Base-by-base conservation (phyloP, 1,140 invertebrate genomes). In the Caenorhabditis elegans region DNA sequence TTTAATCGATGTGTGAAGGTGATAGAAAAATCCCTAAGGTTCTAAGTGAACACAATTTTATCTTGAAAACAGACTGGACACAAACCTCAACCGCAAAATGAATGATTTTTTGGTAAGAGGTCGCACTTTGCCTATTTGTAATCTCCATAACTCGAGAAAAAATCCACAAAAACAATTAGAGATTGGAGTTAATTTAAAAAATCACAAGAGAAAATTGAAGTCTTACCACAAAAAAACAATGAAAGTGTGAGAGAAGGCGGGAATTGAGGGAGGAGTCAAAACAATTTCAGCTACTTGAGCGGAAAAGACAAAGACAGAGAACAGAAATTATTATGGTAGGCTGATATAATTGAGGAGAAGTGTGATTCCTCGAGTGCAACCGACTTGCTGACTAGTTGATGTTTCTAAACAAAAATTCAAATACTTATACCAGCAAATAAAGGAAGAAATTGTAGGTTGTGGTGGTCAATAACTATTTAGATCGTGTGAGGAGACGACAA, bases 91-190 rank as follows among this genome's bases (percentile, higher is more conserved):
- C 13, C 17, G 31, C 26, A 53, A 24, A 26, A n/a, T 6, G 5
- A 15, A 31, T 11, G 28, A 60, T 39, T 36, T 26, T 31, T 70
- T 70, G 6, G 5, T 13, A 15, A 70, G 6, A 31, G 11, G 13
- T 43, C 28, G 3, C n/a, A 43, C 31, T 53, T 24, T 26, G 60
- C n/a, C 60, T 70, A 39, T 70, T 70, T 70, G 60, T 70, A 70
- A 22, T 70, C 60, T 43, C 43, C 34, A 70, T 43, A 70, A 70
- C 60, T 70, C 60, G 19, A 70, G 34, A 70, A 70, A 70, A 70
- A 70, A 31, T 70, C 60, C 22, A 70, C 60, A 70, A 70, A 70
- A 70, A 70, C 60, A 70, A 70, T 70, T 19, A 39, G 19, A 70
- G 39, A 70, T 70, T 39, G 60, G 2, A 24, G 34, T 39, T 13